Conservation (phyloP, 2,888 invertebrate genomes). For the Zaprionus lineosus region DNA sequence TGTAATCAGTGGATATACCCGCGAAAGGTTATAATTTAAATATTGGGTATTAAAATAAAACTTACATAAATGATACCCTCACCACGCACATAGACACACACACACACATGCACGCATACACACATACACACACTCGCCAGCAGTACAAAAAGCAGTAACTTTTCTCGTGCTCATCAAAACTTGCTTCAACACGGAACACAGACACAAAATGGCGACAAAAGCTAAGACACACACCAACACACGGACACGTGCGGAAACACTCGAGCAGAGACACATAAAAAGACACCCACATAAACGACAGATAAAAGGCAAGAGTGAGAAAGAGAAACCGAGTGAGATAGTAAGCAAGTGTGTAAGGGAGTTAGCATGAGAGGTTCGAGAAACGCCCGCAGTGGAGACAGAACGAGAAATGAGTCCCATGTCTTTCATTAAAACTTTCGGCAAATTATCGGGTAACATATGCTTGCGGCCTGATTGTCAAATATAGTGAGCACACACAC, state of each 20-base stretch:
- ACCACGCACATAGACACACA: constrained; percentile 14
- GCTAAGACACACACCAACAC: constrained; percentile 36
- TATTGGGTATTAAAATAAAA: constrained; percentile 37
- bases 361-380: too few species aligned
- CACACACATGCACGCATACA: constrained; percentile 6
- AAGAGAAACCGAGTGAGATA: neutral
- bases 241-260: constrained; percentile 30
- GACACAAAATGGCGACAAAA: constrained; percentile 69
- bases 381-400: constrained; percentile 41
- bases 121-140: neutral
- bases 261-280: constrained; percentile 1
- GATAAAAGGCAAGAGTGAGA: neutral
- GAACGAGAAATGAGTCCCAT: constrained; percentile 81
- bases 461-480: constrained; percentile 81
- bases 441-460: constrained; percentile 83
- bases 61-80: constrained; percentile 50
- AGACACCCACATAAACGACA: constrained; percentile 23
- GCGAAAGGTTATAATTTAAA: neutral
- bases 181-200: constrained; percentile 55
- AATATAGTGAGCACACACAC: constrained; percentile 27
- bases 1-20: neutral
- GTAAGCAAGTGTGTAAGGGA: too few species aligned
- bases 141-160: constrained; percentile 40
- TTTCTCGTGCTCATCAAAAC: constrained; percentile 71
- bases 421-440: constrained; percentile 83